Base-by-base conservation (phyloP, 2,113 vertebrate genomes). In the Nannospalax galili region DNA sequence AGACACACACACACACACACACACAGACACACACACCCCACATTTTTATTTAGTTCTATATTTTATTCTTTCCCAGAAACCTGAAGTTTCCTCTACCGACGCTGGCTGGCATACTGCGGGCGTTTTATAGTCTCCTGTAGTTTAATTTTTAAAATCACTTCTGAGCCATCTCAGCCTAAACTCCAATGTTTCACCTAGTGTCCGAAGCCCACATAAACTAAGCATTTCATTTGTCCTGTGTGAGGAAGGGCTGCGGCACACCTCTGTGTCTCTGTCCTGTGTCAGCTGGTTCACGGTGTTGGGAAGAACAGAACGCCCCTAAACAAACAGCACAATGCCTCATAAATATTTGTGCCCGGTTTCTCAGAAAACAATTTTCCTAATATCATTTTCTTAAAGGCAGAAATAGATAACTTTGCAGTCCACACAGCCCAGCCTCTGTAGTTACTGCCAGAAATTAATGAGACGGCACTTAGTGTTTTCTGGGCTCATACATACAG, bases 321-420 rank as follows among this genome's bases (percentile, higher is more conserved):
- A 64, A 64, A 19, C 5, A 5, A 93, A 48, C 15, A 65, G 16
- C 0, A n/a, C 20, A 45, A 22, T 22, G 30, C 20, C 22, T 84
- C 42, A 5, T n/a, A 52, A 81, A 48, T 37, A 5, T 26, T 95
- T 90, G 77, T 82, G 37, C 14, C 58, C 74, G 62, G 24, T 42
- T 82, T 82, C 73, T 85, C 30, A 48, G 45, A 82, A 95, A 92
- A 85, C 40, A 65, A 75, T 79, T 82, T 95, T 92, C 35, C 69
- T 78, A 70, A 81, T 86, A 32, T 90, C 7, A 56, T 45, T 65
- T 91, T 85, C 88, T 70, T 48, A 64, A 85, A 88, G 37, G 11
- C 88, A 69, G 62, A 82, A 73, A 86, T 40, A 24, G 28, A 74
- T 72, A 70, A 85, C 22, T 37, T 74, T 90, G 26, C 22, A 64